Conservation (phyloP, 2,113 vertebrate genomes). For the Blennius ocellaris region DNA sequence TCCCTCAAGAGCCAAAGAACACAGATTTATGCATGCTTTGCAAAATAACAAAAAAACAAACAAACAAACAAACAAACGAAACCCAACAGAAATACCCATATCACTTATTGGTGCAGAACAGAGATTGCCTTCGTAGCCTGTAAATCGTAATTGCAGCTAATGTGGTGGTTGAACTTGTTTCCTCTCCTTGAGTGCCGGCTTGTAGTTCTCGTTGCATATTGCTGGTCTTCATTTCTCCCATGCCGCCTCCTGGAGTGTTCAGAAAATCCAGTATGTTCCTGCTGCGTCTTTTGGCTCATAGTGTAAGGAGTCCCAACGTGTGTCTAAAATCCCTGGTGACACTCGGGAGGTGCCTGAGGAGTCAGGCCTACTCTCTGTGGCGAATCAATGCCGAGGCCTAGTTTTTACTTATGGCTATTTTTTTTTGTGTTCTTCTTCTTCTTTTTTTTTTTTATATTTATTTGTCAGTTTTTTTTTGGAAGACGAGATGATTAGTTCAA, state of each 20-base stretch:
- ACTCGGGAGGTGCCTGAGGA: conserved; percentile 54
- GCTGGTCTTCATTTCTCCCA: conserved; percentile 63
- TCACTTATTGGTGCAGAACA: conserved; percentile 61
- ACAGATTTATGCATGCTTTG: conserved; percentile 76
- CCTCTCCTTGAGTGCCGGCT: conserved; percentile 63
- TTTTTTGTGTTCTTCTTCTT: conserved; percentile 23
- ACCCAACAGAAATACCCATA: conserved; percentile 15
- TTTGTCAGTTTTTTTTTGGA: conserved; percentile 57
- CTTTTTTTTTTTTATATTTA: neutral
- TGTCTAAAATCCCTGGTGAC: conserved; percentile 55
- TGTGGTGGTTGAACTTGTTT: conserved; percentile 34
- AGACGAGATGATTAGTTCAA: conserved; percentile 70
- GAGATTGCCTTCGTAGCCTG: conserved; percentile 49
- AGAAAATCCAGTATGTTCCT: conserved; percentile 23
- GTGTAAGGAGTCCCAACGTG: conserved; percentile 62
- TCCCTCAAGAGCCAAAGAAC: conserved; percentile 64
- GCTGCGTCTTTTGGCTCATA: conserved; percentile 52
- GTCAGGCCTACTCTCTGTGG: conserved; percentile 51
- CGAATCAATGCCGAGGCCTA: conserved; percentile 45
- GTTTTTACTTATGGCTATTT: conserved; percentile 71
- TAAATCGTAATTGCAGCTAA: conserved; percentile 53
- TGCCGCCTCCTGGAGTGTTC: conserved; percentile 34
- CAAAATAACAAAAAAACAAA: conserved; percentile 42
- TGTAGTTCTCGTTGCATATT: conserved; percentile 71
- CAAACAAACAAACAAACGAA: conserved; percentile 45